These are phyloP conservation scores for Lottia gigantea DNA, from an alignment of 2,888 invertebrate species.

Conservation along the genomic window DNA sequence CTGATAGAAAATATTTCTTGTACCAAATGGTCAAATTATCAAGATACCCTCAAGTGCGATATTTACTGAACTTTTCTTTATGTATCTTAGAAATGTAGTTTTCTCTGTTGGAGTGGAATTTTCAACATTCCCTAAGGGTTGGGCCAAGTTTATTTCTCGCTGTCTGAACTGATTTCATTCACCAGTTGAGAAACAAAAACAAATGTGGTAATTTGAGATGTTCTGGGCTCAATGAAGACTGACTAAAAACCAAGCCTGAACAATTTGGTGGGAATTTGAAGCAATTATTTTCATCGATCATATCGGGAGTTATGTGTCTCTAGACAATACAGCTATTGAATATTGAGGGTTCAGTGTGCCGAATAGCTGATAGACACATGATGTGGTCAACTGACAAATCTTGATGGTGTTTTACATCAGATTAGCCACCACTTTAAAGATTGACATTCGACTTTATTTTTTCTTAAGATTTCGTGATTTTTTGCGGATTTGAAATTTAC, in stretches of 20 bases:
- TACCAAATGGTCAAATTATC: background rate
- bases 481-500: background rate
- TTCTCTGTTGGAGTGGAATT: slow-evolving; percentile 1
- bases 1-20: background rate
- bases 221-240: slow-evolving; percentile 10
- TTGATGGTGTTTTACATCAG: background rate
- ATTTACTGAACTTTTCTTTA: slow-evolving; percentile 1
- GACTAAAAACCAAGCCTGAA: slow-evolving; percentile 9
- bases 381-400: background rate
- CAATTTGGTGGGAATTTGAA: slow-evolving; percentile 10
- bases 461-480: slow-evolving; percentile 1
- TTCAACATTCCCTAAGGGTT: slow-evolving; percentile 8
- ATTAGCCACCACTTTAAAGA: background rate
- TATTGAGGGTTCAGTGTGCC: background rate
- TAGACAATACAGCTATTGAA: background rate
- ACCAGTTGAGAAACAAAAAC: slow-evolving; percentile 5
- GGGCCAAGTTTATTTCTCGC: background rate
- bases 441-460: background rate
- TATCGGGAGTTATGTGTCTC: background rate
- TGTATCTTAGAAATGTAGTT: background rate
- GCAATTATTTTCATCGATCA: slow-evolving; percentile 3
- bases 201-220: slow-evolving; percentile 5
- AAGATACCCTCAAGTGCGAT: background rate
- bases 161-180: slow-evolving; percentile 8
- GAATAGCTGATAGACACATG: background rate